Evolutionary conservation across 2,888 invertebrate genomes (phyloP), one percentile per base, ranked within the genome.

Genomic region (Mallateleia sp.): DNA sequence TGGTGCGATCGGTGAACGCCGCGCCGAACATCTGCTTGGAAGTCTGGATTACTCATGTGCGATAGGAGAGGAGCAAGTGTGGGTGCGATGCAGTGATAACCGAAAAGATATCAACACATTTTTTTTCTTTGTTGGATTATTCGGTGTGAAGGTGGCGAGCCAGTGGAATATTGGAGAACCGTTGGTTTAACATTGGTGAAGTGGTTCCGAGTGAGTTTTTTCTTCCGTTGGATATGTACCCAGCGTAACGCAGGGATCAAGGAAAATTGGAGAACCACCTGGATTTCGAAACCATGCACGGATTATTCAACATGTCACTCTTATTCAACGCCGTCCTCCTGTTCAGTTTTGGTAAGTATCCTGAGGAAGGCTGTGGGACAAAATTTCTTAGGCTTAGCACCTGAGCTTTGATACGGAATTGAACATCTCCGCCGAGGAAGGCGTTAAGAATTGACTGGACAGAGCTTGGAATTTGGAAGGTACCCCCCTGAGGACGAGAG

Each of bases 31-130:
- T 87, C 83, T 62, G 69, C 62, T 47, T 38, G 9, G 22, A 28
- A 32, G 15, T 22, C 54, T 67, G 81, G 75, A 83, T 77, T 75
- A 69, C 47, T 25, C 52, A 22, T 75, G 67, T 64, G 56, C 62
- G 54, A 77, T 22, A 52, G n/a, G n/a, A 20, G 9, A 45, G 32
- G 15, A 50, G 45, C 50, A n/a, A 71, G 64, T 58, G 79, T 79
- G 75, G 69, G 85, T 80, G 85, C 54, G 74, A 85, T 58, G 58
- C 52, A 69, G 80, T 79, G 78, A 62, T 75, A 52, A 34, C 14
- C 52, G 47, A 4, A 2, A 24, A n/a, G 14, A 24, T 32, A 9
- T 50, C 9, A 22, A 32, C 15, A 8, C n/a, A 24, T 54, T 18
- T 52, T 67, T n/a, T 5, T 20, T n/a, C 34, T 38, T 50, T 22